phyloP scores from a whole-genome alignment of 2,888 invertebrate species.

The Nezara viridula region DNA sequence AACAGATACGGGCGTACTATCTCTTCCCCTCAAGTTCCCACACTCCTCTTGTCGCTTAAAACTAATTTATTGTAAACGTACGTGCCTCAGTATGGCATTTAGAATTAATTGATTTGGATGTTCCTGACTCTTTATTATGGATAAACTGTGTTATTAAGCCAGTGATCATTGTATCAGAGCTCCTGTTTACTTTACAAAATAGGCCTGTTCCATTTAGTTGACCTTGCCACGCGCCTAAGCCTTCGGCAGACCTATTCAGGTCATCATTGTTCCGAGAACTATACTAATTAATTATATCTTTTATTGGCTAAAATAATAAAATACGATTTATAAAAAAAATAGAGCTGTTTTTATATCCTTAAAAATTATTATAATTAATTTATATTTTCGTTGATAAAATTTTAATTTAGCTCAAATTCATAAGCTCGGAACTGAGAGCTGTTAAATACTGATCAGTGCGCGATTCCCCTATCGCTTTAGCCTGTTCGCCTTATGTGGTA shows the following conservation, averaged over 20 bases:
- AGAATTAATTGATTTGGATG: not conserved
- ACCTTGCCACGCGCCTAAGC: slow-evolving; percentile 46
- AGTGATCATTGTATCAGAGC: not conserved
- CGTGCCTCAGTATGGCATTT: not conserved
- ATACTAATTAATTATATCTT: not conserved
- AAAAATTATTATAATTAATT: too few species aligned
- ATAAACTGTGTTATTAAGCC: not conserved
- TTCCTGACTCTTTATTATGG: not conserved
- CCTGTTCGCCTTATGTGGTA: slow-evolving; percentile 35
- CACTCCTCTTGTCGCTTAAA: not conserved
- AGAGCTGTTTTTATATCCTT: too few species aligned
- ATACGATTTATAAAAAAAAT: too few species aligned
- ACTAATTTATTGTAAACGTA: not conserved
- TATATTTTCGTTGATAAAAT: not conserved
- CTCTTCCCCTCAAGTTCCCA: not conserved
- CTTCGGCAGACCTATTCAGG: not conserved
- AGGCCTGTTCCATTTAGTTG: slow-evolving; percentile 9
- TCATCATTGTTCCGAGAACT: not conserved
- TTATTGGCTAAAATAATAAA: not conserved
- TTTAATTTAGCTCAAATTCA: not conserved
- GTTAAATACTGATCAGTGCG: not conserved
- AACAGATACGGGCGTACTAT: slow-evolving; percentile 43
- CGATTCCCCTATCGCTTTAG: slow-evolving; percentile 1
- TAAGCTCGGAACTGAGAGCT: not conserved
- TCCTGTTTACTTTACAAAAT: not conserved